phyloP scores from a whole-genome alignment of 2,888 invertebrate species.

The Oconnorella tubifera region DNA sequence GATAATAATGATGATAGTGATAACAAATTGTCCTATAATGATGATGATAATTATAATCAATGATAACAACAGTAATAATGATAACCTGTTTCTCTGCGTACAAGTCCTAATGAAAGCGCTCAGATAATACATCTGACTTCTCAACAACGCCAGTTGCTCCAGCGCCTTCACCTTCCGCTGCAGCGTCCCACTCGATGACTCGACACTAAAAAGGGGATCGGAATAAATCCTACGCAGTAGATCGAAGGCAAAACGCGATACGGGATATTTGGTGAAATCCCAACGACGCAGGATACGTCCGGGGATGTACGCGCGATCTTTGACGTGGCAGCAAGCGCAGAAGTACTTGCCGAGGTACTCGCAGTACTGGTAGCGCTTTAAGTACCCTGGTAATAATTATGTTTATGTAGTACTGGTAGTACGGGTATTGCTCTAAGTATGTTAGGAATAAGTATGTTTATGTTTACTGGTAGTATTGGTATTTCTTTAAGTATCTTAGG shows the following conservation, averaged over 20 bases:
- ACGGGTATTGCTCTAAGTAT: too few relatives aligned
- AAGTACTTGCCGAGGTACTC: conserved; percentile 79
- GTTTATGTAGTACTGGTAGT: not conserved
- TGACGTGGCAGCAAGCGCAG: conserved; percentile 80
- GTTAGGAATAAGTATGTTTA: too few relatives aligned
- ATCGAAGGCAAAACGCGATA: conserved; percentile 75
- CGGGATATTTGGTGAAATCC: conserved; percentile 68
- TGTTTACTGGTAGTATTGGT: too few relatives aligned
- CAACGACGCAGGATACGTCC: conserved; percentile 58
- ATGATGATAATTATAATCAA: too few relatives aligned
- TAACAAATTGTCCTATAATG: too few relatives aligned
- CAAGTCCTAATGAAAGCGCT: conserved; percentile 71
- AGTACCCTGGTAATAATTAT: conserved; percentile 59
- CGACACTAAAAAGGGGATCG: conserved; percentile 74
- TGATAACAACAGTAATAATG: too few relatives aligned
- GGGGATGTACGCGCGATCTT: conserved; percentile 69
- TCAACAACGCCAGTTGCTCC: conserved; percentile 63
- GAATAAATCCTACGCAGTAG: conserved; percentile 71
- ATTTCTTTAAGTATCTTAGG: too few relatives aligned
- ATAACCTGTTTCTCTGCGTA: conserved; percentile 80
- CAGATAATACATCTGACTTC: conserved; percentile 68
- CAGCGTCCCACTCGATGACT: conserved; percentile 57
- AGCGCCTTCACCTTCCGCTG: conserved; percentile 14
- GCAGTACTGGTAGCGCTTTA: conserved; percentile 74
- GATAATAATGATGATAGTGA: too few relatives aligned